Evolutionary conservation across 2,113 vertebrate genomes (phyloP).

Genomic region (Ageneiosus marmoratus): DNA sequence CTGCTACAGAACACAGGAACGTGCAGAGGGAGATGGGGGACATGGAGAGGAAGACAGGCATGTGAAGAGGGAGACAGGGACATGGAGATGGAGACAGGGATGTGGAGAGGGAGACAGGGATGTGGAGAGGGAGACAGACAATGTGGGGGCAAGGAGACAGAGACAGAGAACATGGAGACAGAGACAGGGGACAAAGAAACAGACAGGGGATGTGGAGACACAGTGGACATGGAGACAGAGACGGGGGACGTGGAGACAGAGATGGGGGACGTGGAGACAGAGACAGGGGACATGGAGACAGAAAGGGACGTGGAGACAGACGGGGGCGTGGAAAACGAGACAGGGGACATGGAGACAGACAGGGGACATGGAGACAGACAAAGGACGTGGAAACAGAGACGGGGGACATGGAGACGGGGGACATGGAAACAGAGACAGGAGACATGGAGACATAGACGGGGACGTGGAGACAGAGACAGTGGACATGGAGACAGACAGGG

Average conservation of each 20-base stretch:
- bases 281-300: neutral
- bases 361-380: neutral
- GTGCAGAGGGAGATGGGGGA: neutral
- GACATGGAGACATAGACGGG: neutral
- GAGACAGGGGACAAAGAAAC: too few relatives aligned
- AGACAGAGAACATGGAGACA: too few relatives aligned
- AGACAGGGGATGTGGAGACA: too few relatives aligned
- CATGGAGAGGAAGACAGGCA: neutral
- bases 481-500: neutral
- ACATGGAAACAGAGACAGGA: too few relatives aligned
- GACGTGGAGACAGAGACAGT: too few relatives aligned
- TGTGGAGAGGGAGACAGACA: neutral
- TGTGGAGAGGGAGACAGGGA: neutral
- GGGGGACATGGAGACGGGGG: neutral
- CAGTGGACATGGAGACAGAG: too few relatives aligned
- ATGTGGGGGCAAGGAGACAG: neutral
- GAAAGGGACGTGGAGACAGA: neutral
- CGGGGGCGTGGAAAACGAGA: too few relatives aligned
- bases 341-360: neutral
- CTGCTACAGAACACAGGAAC: slow-evolving; percentile 38
- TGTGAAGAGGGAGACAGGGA: neutral
- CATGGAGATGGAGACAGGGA: neutral
- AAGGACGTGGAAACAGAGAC: neutral
- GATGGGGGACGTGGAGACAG: too few relatives aligned
- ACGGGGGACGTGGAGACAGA: neutral